A percentile compares a stretch with the other conserved stretches of the same genome.
Conservation (phyloP, 2,797 vertebrate genomes). For the Anisognathus igniventris region DNA sequence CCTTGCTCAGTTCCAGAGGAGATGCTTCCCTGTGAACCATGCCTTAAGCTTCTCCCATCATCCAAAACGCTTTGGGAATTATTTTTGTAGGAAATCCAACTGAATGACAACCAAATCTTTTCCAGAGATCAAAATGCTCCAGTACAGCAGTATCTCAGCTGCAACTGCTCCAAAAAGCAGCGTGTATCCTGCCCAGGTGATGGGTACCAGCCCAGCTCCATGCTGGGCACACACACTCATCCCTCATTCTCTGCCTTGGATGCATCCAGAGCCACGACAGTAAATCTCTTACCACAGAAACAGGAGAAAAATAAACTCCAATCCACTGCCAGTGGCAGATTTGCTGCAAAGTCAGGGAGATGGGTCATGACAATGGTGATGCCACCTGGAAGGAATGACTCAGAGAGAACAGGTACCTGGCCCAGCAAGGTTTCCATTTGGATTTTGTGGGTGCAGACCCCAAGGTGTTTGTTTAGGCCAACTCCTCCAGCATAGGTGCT, state of each 20-base stretch:
- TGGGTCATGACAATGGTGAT: not conserved
- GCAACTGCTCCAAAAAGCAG: not conserved
- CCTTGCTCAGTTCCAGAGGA: not conserved
- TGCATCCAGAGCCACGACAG: not conserved
- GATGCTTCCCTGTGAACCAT: not conserved
- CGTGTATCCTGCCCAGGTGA: not conserved
- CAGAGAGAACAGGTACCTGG: fast-evolving
- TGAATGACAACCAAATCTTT: not conserved
- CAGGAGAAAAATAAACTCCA: not conserved
- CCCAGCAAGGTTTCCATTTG: not conserved
- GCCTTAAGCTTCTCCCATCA: not conserved
- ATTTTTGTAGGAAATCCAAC: not conserved
- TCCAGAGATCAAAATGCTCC: not conserved
- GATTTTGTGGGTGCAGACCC: not conserved
- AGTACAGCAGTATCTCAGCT: not conserved
- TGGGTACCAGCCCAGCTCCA: not conserved
- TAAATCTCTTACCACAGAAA: not conserved
- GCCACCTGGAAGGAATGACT: not conserved
- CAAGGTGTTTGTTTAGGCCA: not conserved
- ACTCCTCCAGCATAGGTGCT: not conserved
- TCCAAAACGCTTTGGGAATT: not conserved
- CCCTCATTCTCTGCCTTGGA: not conserved
- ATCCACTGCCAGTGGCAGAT: not conserved
- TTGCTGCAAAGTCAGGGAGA: not conserved
- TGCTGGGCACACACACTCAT: not conserved